Percentiles rank a stretch among this genome's conserved stretches.
Evolutionary conservation across 2,888 invertebrate genomes (phyloP).

Genomic region (Synergus gifuensis): DNA sequence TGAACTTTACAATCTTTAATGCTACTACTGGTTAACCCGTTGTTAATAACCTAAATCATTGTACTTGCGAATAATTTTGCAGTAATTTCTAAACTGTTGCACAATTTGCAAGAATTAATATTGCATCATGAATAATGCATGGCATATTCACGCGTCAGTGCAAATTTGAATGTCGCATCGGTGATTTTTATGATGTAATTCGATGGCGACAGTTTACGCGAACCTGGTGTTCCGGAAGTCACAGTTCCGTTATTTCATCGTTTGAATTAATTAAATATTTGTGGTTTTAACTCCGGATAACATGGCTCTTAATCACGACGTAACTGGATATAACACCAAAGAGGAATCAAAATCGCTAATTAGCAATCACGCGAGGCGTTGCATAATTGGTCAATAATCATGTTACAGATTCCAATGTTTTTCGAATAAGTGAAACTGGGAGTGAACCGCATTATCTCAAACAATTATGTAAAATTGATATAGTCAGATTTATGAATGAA

Average conservation of each 20-base stretch:
- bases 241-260: not conserved
- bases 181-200: slow-evolving; percentile 9
- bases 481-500: not conserved
- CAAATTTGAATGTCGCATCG: not conserved
- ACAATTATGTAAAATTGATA: not conserved
- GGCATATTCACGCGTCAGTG: not conserved
- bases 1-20: too few species aligned
- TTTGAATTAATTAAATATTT: slow-evolving; percentile 33
- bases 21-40: too few species aligned
- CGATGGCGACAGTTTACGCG: not conserved
- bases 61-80: not conserved
- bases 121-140: not conserved
- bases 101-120: not conserved
- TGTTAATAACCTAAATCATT: not conserved
- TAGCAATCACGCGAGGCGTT: not conserved
- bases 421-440: not conserved
- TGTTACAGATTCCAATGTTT: not conserved
- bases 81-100: not conserved
- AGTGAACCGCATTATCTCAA: not conserved
- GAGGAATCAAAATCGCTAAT: slow-evolving; percentile 11
- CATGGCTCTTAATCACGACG: not conserved
- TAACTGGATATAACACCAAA: slow-evolving; percentile 1
- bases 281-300: not conserved
- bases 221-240: not conserved
- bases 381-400: not conserved